Evolutionary conservation across 1,140 invertebrate genomes (phyloP).

Genomic region (Bathynomus jamesi): DNA sequence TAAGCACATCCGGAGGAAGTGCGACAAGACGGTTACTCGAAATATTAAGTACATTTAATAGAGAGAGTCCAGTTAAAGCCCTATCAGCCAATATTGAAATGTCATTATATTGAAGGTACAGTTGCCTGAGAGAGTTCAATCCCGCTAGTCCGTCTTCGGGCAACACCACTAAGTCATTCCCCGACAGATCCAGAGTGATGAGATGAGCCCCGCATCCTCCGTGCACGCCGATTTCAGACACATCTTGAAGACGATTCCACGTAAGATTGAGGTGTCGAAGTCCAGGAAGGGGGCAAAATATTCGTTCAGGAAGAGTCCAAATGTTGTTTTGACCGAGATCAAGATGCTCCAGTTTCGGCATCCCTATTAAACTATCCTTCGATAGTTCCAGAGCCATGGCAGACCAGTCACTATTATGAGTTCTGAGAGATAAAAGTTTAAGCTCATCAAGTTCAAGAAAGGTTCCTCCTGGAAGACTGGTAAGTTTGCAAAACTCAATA

Average conservation of each 20-base stretch:
- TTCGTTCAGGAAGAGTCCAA: slow-evolving; percentile 60
- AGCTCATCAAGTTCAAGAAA: slow-evolving; percentile 66
- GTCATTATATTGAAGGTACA: slow-evolving; percentile 40
- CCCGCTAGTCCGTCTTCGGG: slow-evolving; percentile 46
- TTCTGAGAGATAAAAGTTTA: slow-evolving; percentile 58
- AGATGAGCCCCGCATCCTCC: slow-evolving; percentile 65
- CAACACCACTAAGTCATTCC: slow-evolving; percentile 67
- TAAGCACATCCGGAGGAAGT: slow-evolving; percentile 62
- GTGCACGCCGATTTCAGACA: slow-evolving; percentile 66
- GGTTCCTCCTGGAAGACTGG: slow-evolving; percentile 66
- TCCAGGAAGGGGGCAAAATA: slow-evolving; percentile 64
- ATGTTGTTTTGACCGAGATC: slow-evolving; percentile 72
- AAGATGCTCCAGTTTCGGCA: slow-evolving; percentile 45
- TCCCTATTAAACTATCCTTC: slow-evolving; percentile 48
- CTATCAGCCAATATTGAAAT: slow-evolving; percentile 54
- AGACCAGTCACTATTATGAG: slow-evolving; percentile 66
- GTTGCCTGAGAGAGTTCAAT: slow-evolving; percentile 42
- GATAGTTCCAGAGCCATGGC: slow-evolving; percentile 65
- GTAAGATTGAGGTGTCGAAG: slow-evolving; percentile 64
- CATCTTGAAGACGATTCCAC: slow-evolving; percentile 68
- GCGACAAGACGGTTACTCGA: slow-evolving; percentile 68
- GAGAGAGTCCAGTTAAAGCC: slow-evolving; percentile 64
- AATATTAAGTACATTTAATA: slow-evolving; percentile 67
- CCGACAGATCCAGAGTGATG: slow-evolving; percentile 63
- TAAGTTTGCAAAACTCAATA: slow-evolving; percentile 71